Conservation (phyloP, 2,888 invertebrate species). For the Mesochorus sp. region DNA sequence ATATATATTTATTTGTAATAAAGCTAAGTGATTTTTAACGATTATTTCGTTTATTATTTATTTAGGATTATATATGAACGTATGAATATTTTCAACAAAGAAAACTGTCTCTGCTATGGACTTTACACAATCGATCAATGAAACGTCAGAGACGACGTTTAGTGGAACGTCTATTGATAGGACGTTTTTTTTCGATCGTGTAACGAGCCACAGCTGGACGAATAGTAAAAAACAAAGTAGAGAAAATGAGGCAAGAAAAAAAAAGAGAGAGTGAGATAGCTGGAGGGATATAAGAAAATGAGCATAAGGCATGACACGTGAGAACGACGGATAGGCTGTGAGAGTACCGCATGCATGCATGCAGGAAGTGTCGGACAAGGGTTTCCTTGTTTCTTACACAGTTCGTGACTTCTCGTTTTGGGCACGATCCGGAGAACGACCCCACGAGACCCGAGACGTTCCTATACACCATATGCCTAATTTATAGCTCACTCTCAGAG, state of each 20-base stretch:
- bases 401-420: slow-evolving; percentile 72
- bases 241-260: not conserved
- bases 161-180: slow-evolving; percentile 16
- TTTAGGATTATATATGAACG: not conserved
- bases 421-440: slow-evolving; percentile 47
- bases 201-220: slow-evolving; percentile 42
- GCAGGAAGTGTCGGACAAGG: slow-evolving; percentile 67
- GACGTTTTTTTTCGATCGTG: slow-evolving; percentile 38
- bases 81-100: not conserved
- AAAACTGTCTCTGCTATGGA: not conserved
- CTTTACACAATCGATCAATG: not conserved
- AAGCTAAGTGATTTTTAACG: not conserved
- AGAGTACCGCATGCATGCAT: slow-evolving; percentile 21
- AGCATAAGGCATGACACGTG: slow-evolving; percentile 39
- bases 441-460: not conserved
- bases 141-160: slow-evolving; percentile 8
- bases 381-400: slow-evolving; percentile 74
- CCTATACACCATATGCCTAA: slow-evolving; percentile 27
- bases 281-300: slow-evolving; percentile 30
- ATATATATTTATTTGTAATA: too few species aligned
- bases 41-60: too few species aligned
- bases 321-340: slow-evolving; percentile 49
- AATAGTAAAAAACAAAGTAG: slow-evolving; percentile 10
- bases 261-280: not conserved
- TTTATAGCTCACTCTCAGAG: not conserved